A percentile compares a stretch with the other conserved stretches of the same genome.
These are phyloP conservation scores for Istiophorus platypterus DNA, from an alignment of 2,113 vertebrate genomes.

Conservation along the genomic window DNA sequence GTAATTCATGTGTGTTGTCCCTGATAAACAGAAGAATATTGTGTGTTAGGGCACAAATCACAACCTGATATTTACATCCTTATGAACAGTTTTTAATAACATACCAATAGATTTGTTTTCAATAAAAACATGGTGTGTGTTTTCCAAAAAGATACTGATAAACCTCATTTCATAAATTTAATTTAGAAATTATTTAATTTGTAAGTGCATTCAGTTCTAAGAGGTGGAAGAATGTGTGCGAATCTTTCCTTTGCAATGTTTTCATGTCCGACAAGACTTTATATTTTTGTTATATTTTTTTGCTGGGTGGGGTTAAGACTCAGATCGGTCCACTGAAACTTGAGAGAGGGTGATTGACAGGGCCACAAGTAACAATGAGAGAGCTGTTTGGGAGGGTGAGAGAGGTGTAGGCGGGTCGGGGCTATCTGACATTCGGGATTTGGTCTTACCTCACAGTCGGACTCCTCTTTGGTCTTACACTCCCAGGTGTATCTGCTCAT, in stretches of 20 bases:
- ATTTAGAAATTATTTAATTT: too few species aligned
- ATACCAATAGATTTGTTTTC: background rate
- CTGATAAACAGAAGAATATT: too few species aligned
- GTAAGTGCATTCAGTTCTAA: too few species aligned
- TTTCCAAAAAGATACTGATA: too few species aligned
- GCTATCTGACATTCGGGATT: constrained; percentile 64
- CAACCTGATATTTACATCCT: too few species aligned
- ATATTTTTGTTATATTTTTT: background rate
- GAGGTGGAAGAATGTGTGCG: too few species aligned
- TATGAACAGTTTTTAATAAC: background rate
- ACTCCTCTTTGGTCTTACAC: constrained; percentile 90
- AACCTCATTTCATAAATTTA: too few species aligned
- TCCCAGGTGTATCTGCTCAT: constrained; percentile 91
- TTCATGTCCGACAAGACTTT: too few species aligned
- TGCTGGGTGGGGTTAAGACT: background rate
- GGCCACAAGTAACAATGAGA: constrained; percentile 80
- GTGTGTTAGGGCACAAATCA: too few species aligned
- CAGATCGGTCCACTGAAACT: constrained; percentile 55
- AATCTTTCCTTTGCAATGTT: too few species aligned
- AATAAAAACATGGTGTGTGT: too few species aligned
- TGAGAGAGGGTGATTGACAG: constrained; percentile 75
- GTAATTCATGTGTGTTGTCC: too few species aligned
- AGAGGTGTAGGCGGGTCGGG: constrained; percentile 47
- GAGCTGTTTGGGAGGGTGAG: constrained; percentile 67
- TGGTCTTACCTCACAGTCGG: constrained; percentile 86